Evolutionary conservation across 1,140 invertebrate species (phyloP).

Genomic region (Heliothis virescens): DNA sequence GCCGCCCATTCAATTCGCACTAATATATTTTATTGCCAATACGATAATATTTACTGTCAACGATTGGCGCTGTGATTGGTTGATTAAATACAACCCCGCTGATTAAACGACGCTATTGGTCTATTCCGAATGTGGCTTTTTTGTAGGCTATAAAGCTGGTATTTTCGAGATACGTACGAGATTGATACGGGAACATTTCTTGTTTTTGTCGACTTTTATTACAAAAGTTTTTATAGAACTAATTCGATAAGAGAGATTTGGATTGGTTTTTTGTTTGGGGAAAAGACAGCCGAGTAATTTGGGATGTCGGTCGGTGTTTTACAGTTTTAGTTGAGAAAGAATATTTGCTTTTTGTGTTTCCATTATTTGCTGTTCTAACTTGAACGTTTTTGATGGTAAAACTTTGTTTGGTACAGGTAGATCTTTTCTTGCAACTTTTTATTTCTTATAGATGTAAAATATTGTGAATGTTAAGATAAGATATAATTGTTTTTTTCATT

Average conservation of each 20-base stretch:
- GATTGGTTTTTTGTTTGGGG: neutral
- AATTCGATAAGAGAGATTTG: neutral
- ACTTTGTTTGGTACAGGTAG: too few species aligned
- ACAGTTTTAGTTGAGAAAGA: too few species aligned
- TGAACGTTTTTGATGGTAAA: too few species aligned
- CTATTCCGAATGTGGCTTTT: constrained; percentile 10
- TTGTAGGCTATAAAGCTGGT: constrained; percentile 12
- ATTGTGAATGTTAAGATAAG: too few species aligned
- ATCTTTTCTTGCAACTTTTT: too few species aligned
- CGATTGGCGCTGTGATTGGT: constrained; percentile 2
- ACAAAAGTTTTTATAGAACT: constrained; percentile 7
- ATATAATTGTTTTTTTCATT: too few species aligned
- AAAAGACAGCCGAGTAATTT: neutral
- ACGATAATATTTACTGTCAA: constrained; percentile 38
- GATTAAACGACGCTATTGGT: constrained; percentile 28
- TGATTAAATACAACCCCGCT: constrained; percentile 20
- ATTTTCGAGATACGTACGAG: constrained; percentile 1
- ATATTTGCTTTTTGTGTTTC: too few species aligned
- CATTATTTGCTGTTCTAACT: too few species aligned
- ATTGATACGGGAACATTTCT: constrained; percentile 6
- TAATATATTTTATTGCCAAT: constrained; percentile 45
- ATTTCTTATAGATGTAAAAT: too few species aligned
- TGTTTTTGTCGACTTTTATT: constrained; percentile 24
- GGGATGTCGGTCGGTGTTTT: neutral
- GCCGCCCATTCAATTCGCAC: constrained; percentile 21